Evolutionary conservation across 2,888 invertebrate species (phyloP), one percentile per base, ranked within the genome.

Genomic region (Congeria kusceri): DNA sequence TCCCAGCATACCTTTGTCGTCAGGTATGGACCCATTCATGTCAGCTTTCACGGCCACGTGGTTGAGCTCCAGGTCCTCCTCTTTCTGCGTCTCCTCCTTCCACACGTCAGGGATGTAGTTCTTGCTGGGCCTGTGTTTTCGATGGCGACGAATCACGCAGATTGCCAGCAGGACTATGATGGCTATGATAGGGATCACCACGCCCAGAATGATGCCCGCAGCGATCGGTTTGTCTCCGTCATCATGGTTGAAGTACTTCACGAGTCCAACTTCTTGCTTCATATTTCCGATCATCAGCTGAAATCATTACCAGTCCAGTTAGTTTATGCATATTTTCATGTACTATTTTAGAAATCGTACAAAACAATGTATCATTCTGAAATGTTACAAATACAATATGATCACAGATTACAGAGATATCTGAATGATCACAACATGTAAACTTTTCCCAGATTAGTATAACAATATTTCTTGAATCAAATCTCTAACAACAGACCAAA

Each of bases 181-280:
- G 32, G 91, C 85, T 46, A 92, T 75, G 65, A 92, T 89, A 5
- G 92, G 91, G 18, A 91, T 79, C 15, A 89, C 90, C 27, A 91
- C 91, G 9, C 91, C 91, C 4, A 91, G 77, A 27, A 91, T 90
- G n/a, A 92, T 89, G 0, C 92, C 91, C 7, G 91, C 75, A 11
- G 90, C 88, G 5, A 91, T 90, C 0, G 89, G 90, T 59, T 90
- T 89, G 15, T 84, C 85, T 7, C 68, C 72, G 68, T 81, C 79
- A 7, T 83, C 72, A n/a, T 78, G 77, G 20, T 86, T 83, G 56
- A 85, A 85, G 74, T 91, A 91, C 32, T 83, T 87, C 56, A 91
- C 72, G 74, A 86, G 90, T 11, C 91, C 91, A 3, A 89, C 87
- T 18, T 85, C 77, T 11, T 70, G 71, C 20, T 76, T 65, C 77